Evolutionary conservation across 2,888 invertebrate species (phyloP).

Genomic region (Hyalella azteca): DNA sequence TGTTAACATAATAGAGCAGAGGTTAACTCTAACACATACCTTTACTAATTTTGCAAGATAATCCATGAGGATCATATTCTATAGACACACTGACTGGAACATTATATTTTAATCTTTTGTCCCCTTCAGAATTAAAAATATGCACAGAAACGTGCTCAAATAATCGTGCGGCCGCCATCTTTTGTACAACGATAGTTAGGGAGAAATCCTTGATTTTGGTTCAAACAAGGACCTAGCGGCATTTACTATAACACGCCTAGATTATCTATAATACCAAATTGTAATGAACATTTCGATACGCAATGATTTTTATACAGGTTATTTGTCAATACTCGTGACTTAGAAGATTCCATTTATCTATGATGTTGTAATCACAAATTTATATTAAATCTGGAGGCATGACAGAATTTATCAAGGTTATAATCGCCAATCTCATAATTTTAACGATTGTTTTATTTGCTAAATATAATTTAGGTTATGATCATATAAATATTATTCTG

Average conservation of each 20-base stretch:
- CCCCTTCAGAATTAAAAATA: slow-evolving; percentile 44
- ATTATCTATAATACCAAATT: no score
- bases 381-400: no score
- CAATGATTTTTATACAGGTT: no score
- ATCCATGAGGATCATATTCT: slow-evolving; percentile 58
- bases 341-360: background rate
- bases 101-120: slow-evolving; percentile 46
- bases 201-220: background rate
- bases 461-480: no score
- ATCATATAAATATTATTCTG: no score
- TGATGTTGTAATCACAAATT: background rate
- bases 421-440: no score
- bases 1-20: background rate
- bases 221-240: background rate
- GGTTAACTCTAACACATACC: slow-evolving; percentile 41
- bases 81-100: slow-evolving; percentile 47
- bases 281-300: no score
- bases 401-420: no score
- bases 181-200: background rate
- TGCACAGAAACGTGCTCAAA: slow-evolving; percentile 36
- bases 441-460: no score
- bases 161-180: slow-evolving; percentile 35
- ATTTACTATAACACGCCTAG: no score
- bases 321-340: no score
- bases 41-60: slow-evolving; percentile 54